Conservation (phyloP, 2,888 invertebrate genomes). For the Oegoconia quadripuncta region DNA sequence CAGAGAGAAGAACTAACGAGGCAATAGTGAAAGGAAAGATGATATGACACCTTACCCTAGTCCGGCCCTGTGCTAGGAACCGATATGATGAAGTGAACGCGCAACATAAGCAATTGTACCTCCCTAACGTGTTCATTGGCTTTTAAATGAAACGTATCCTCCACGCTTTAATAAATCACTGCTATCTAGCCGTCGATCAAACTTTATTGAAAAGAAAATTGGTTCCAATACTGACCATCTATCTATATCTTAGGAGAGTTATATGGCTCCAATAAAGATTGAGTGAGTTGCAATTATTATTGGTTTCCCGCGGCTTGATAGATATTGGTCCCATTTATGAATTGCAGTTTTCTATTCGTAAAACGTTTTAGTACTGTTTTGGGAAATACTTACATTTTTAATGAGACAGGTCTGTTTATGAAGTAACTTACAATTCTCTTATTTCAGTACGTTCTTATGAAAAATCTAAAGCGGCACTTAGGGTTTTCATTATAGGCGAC, state of each 20-base stretch:
- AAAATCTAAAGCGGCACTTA: background rate
- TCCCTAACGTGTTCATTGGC: background rate
- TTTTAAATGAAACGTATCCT: conserved; percentile 3
- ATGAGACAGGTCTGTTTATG: too few relatives aligned
- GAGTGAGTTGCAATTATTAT: background rate
- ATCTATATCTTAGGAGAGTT: too few relatives aligned
- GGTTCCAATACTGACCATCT: background rate
- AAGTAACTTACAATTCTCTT: too few relatives aligned
- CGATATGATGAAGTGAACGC: conserved; percentile 1
- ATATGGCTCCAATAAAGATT: too few relatives aligned
- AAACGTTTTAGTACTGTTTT: background rate
- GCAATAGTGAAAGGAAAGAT: too few relatives aligned
- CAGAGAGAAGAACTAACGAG: too few relatives aligned
- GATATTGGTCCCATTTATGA: too few relatives aligned
- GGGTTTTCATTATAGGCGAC: conserved; percentile 26
- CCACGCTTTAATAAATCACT: conserved; percentile 1
- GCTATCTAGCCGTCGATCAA: too few relatives aligned
- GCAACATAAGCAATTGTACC: conserved; percentile 4
- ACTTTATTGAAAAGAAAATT: background rate
- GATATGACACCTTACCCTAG: background rate
- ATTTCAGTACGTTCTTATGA: too few relatives aligned
- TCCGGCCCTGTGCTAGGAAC: background rate
- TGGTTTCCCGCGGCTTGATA: background rate
- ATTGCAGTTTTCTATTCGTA: too few relatives aligned
- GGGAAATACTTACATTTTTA: background rate